A percentile compares a stretch with the other conserved stretches of the same genome.
phyloP scores from a whole-genome alignment of 2,797 vertebrate species.

The Catamblyrhynchus diadema region DNA sequence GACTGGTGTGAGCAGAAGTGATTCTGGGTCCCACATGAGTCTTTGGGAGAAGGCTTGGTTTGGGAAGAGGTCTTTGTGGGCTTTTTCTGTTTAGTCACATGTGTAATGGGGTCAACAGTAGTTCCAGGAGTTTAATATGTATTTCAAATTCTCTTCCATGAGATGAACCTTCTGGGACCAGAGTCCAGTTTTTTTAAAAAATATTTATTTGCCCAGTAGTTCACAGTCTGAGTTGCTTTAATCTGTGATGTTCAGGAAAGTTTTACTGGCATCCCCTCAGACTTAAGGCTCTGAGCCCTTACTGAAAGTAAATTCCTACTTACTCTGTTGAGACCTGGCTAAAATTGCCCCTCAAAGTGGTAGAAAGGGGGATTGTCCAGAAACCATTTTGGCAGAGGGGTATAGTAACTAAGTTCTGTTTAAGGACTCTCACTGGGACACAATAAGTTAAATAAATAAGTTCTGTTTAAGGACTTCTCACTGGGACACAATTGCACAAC shows the following conservation, averaged over 20 bases:
- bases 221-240: background rate
- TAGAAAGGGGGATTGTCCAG: background rate
- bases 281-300: background rate
- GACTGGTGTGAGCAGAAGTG: background rate
- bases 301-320: background rate
- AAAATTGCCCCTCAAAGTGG: background rate
- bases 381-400: background rate
- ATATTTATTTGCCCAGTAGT: background rate
- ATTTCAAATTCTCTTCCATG: background rate
- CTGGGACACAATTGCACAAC: background rate
- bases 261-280: background rate
- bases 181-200: background rate
- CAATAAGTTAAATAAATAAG: background rate
- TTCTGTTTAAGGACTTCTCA: background rate
- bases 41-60: background rate
- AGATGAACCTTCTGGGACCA: background rate
- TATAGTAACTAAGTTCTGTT: background rate
- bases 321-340: background rate
- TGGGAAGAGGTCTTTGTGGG: background rate
- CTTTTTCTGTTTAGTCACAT: background rate
- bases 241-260: rapidly evolving
- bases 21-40: background rate
- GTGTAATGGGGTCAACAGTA: background rate
- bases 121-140: rapidly evolving
- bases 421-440: background rate